Base-by-base conservation (phyloP, 1,140 invertebrate genomes). In the Geopemphigus sp. region DNA sequence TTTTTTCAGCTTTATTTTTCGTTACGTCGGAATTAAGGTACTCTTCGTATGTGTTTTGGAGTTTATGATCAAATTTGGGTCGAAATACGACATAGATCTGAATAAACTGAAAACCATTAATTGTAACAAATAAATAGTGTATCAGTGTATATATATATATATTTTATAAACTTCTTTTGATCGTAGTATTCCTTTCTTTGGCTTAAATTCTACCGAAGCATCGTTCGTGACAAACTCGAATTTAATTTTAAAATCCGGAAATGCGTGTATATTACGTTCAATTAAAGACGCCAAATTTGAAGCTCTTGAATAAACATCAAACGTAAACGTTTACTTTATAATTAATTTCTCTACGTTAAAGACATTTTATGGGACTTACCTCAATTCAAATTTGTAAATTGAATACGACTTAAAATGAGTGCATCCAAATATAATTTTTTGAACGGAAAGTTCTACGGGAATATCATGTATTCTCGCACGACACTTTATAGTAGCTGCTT, bases 361-460 rank as follows among this genome's bases (percentile, higher is more conserved):
- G 14, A 12, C 4, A 11, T 53, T 19, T 29, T 0, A 53, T 5
- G 19, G 1, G 5, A 45, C 6, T 45, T 59, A 74, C 72, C 56
- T 74, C 14, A 78, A 29, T n/a, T 78, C 74, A 22, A 78, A 24
- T 50, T 78, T 78, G 12, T 39, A 78, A 15, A 17, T 26, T 0
- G 74, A 78, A 50, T 45, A 78, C 5, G 74, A 78, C 59, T 24
- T 63, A 2, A 26, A 26, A 61, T 45, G 74, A n/a, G 74, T 78
- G 24, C 47, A 47, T n/a, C 2, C 39, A 45, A 78, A 61, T 26
- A 78, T 50, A 11, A 78, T 78, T 63, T 78, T 78, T 50, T 78
- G 74, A 11, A 59, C 6, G 1, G 74, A 78, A 29, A 78, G 39
- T 61, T 78, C 74, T 47, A 78, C 39, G 0, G 74, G 74, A 26